Conservation (phyloP, 2,888 invertebrate genomes). For the Agrotis ipsilon region DNA sequence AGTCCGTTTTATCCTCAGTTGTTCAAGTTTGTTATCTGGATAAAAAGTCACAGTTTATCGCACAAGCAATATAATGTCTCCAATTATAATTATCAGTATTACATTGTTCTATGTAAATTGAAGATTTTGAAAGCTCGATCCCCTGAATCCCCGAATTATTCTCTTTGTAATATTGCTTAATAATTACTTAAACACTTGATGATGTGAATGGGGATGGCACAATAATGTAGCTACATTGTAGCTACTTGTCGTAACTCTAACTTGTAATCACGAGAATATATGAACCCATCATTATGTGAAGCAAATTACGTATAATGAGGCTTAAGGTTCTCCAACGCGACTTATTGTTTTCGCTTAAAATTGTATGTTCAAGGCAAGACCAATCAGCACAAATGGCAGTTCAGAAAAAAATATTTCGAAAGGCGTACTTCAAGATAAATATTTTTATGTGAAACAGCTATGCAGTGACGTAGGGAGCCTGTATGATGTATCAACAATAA, state of each 20-base stretch:
- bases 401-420: slow-evolving; percentile 12
- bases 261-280: slow-evolving; percentile 46
- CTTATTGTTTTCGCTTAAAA: slow-evolving; percentile 44
- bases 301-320: slow-evolving; percentile 49
- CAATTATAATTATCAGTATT: slow-evolving; percentile 7
- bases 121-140: slow-evolving; percentile 13
- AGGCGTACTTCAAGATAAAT: slow-evolving; percentile 18
- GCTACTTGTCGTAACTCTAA: slow-evolving; percentile 33
- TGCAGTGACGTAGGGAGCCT: slow-evolving; percentile 45
- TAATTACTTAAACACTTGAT: slow-evolving; percentile 20
- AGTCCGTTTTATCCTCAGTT: neutral
- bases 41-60: slow-evolving; percentile 10
- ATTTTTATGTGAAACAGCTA: slow-evolving; percentile 37
- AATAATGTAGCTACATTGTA: slow-evolving; percentile 21
- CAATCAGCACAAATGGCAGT: slow-evolving; percentile 25
- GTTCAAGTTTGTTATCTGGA: neutral
- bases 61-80: slow-evolving; percentile 11
- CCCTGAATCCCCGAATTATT: slow-evolving; percentile 9
- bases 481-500: slow-evolving; percentile 48
- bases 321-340: slow-evolving; percentile 36
- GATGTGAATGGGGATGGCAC: slow-evolving; percentile 32
- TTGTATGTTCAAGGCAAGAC: slow-evolving; percentile 32
- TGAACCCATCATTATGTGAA: slow-evolving; percentile 38
- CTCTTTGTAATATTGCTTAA: slow-evolving; percentile 19
- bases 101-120: slow-evolving; percentile 21